Evolutionary conservation across 2,888 invertebrate genomes (phyloP).

Genomic region (Synergus laeviventris): DNA sequence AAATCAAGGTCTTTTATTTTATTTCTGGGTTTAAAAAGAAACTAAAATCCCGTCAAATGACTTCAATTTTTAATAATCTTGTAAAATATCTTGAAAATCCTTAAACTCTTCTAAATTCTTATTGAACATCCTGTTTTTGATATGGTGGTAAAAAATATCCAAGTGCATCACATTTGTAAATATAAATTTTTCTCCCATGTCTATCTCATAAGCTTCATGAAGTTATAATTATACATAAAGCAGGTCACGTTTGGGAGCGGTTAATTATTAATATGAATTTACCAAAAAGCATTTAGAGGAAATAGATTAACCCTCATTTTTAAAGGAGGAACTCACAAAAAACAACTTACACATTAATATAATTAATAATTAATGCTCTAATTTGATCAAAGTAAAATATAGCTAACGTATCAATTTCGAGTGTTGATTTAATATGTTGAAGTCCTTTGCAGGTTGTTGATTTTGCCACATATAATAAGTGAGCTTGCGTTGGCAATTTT

Average conservation of each 20-base stretch:
- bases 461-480: not conserved
- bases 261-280: not conserved
- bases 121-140: too few species aligned
- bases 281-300: not conserved
- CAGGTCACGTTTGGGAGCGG: not conserved
- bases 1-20: too few species aligned
- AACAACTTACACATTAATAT: too few species aligned
- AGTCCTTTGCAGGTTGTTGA: not conserved
- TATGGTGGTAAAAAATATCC: too few species aligned
- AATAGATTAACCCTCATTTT: not conserved
- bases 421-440: not conserved
- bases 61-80: too few species aligned
- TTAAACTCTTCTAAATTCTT: too few species aligned
- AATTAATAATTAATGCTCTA: not conserved
- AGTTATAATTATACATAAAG: not conserved
- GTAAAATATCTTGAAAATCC: too few species aligned
- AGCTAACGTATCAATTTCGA: not conserved
- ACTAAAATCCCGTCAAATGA: too few species aligned
- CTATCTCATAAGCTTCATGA: not conserved
- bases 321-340: not conserved
- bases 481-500: not conserved
- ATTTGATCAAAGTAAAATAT: not conserved
- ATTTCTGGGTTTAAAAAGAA: too few species aligned
- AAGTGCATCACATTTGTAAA: too few species aligned
- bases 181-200: too few species aligned